Evolutionary conservation across 2,888 invertebrate species (phyloP), one percentile per base, ranked within the genome.

Genomic region (Harmothoe impar): DNA sequence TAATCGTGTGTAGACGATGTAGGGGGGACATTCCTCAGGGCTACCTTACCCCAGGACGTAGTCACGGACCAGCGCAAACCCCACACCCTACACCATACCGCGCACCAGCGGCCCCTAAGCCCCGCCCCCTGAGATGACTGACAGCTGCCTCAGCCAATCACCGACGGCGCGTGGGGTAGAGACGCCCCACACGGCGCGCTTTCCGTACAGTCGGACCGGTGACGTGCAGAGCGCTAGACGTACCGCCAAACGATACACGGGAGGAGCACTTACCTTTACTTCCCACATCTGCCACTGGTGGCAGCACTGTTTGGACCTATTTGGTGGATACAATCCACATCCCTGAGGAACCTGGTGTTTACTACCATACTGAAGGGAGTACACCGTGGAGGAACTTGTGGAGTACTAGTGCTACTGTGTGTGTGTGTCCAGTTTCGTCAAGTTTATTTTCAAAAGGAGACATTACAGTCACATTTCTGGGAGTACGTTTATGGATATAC

Each of bases 81-180:
- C 43, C 43, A 43, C 43, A 43, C 43, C 43, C 43, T 10, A 7
- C 43, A 7, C 43, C 43, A 7, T 10, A 43, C 43, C 43, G 3
- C 43, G 43, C 10, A 3, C 62, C 62, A 62, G 62, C 23, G 20
- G 5, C 25, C 72, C 25, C 5, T 29, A 25, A 25, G 29, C 72
- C 29, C 72, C 29, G 72, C 72, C 72, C 72, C 25, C 29, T n/a
- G 35, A 43, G 84, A 15, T 1, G 84, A 43, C 7, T 84, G 84
- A 84, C 84, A 43, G 35, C 12, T 29, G 43, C 51, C n/a, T 84
- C 43, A 51, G 84, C 84, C 84, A 84, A 84, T 84, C 84, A 84
- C 33, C 1, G 23, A 17, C 51, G 43, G 33, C 84, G 78, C 84
- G 84, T 43, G 84, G 84, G n/a, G 84, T 35, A 84, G 43, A 20